Conservation (phyloP, 1,140 invertebrate species). For the Diprion similis region DNA sequence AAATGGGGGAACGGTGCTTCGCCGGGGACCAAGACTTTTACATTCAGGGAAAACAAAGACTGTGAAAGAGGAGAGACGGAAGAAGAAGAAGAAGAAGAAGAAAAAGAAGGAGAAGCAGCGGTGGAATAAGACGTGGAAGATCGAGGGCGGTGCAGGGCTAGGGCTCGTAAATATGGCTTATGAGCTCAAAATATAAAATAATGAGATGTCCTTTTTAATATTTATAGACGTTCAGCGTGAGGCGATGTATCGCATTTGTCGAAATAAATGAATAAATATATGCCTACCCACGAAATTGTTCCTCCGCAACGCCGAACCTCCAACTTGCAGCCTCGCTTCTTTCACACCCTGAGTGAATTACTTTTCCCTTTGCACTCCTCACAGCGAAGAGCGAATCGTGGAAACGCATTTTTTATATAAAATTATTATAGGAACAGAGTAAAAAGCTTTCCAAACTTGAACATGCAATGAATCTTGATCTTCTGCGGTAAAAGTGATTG, state of each 20-base stretch:
- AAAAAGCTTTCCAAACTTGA: no score
- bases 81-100: slow-evolving; percentile 10
- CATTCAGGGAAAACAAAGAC: slow-evolving; percentile 26
- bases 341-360: no score
- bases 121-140: neutral
- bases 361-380: no score
- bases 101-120: slow-evolving; percentile 9
- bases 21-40: slow-evolving; percentile 33
- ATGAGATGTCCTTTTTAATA: slow-evolving; percentile 46
- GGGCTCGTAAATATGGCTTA: slow-evolving; percentile 49
- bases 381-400: no score
- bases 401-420: no score
- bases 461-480: no score
- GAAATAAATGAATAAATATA: slow-evolving; percentile 32
- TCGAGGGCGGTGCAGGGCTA: slow-evolving; percentile 7
- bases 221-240: slow-evolving; percentile 34
- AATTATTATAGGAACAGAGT: no score
- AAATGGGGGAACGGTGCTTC: slow-evolving; percentile 2
- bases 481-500: no score
- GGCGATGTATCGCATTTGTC: slow-evolving; percentile 18
- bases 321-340: neutral
- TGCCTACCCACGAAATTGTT: neutral
- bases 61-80: neutral
- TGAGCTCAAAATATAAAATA: slow-evolving; percentile 48
- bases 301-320: no score